Percentiles rank a stretch among this genome's conserved stretches.
These are phyloP conservation scores for Pedionomus torquatus DNA, from an alignment of 2,113 vertebrate genomes.

Conservation along the genomic window DNA sequence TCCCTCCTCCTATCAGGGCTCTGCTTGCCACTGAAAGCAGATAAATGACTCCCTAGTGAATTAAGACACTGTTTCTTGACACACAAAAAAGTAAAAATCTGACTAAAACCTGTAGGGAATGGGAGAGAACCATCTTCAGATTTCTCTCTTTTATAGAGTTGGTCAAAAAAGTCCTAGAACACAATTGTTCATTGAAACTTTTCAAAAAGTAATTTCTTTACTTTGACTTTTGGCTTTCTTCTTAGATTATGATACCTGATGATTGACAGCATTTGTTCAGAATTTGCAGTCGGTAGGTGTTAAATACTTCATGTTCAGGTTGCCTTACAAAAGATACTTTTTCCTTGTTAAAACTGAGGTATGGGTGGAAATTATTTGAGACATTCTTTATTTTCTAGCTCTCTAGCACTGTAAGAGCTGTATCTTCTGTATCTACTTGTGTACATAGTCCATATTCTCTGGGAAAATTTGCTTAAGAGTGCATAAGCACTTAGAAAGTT, in stretches of 20 bases:
- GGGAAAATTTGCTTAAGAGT: neutral
- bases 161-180: neutral
- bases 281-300: neutral
- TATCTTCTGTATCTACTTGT: neutral
- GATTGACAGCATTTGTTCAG: neutral
- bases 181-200: neutral
- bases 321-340: neutral
- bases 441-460: rapidly evolving
- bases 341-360: neutral
- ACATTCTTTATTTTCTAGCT: neutral
- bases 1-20: neutral
- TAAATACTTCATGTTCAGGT: neutral
- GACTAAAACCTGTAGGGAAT: neutral
- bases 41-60: too few species aligned
- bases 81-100: neutral
- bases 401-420: neutral
- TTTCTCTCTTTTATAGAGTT: neutral
- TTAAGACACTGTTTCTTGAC: neutral
- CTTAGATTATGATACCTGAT: neutral
- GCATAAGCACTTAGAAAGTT: neutral
- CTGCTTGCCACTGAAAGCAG: too few species aligned
- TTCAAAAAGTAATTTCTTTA: neutral
- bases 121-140: neutral
- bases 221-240: neutral
- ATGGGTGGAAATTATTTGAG: neutral